Evolutionary conservation across 2,113 vertebrate species (phyloP), one percentile per base, ranked within the genome.

Genomic region (Globicephala melas): DNA sequence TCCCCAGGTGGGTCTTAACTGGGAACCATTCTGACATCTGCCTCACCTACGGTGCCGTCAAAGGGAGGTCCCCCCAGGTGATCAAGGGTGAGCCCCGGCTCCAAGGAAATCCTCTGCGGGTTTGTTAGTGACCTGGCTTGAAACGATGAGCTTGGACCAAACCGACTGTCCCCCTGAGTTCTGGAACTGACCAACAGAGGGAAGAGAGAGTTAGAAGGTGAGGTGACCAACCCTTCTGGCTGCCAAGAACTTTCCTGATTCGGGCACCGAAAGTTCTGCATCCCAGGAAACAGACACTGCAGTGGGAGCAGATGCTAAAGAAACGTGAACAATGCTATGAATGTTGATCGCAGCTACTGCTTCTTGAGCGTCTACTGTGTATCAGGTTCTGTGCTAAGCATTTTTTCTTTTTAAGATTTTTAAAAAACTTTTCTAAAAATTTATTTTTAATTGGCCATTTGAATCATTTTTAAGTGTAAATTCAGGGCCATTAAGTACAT

Each of bases 331-430:
- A 18, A 17, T 15, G 53, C 44, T 10, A 2, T 70, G 62, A 38
- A 11, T 47, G 18, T 11, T 0, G 7, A 44, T 31, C 14, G 6
- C 2, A 68, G 63, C 10, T 7, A 5, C 55, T 10, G 33, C 13
- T 38, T 6, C 3, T 31, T 21, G 62, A n/a, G 44, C 0, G 60
- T 28, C 1, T 26, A 1, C 23, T 55, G 5, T 14, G 11, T 23
- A 36, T 47, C 17, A 23, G 87, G 7, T 68, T 55, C 60, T 33
- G 13, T 41, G 60, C 81, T 65, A 76, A 38, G 58, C 33, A 36
- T 13, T 76, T 2, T 63, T n/a, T 21, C 25, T 62, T 65, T 50
- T 36, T 26, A 31, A 73, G 70, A 21, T 20, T 28, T 38, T 36
- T 3, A 0, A 20, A 33, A 67, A 33, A 21, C 31, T 41, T 68